phyloP scores from a whole-genome alignment of 2,888 invertebrate species.

The Rotaria sp. region DNA sequence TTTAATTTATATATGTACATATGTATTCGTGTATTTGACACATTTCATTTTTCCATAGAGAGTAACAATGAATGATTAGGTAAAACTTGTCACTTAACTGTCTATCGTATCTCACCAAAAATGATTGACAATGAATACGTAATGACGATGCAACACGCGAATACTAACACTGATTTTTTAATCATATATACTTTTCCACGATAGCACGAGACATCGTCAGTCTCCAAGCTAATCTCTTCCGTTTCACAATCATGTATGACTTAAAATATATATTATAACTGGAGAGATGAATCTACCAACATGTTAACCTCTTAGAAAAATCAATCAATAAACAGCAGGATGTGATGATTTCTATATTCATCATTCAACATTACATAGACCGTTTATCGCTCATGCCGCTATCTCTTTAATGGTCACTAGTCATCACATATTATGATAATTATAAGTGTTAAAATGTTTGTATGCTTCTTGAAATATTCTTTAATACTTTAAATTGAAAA shows the following conservation, averaged over 20 bases:
- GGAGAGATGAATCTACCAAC: background rate
- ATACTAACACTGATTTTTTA: background rate
- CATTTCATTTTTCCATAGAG: background rate
- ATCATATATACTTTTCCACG: background rate
- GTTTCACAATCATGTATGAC: background rate
- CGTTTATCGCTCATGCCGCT: background rate
- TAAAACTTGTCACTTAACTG: background rate
- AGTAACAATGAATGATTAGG: background rate
- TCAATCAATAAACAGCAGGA: slow-evolving; percentile 1
- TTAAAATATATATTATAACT: background rate
- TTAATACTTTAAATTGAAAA: background rate
- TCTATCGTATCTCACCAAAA: background rate
- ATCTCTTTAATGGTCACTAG: background rate
- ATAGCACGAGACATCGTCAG: background rate
- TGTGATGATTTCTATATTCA: background rate
- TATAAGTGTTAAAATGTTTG: background rate
- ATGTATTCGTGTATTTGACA: background rate
- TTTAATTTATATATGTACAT: background rate
- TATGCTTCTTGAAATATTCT: background rate
- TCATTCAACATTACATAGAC: background rate
- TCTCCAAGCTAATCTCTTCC: background rate
- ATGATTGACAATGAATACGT: slow-evolving; percentile 2
- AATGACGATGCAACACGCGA: background rate
- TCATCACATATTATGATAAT: background rate
- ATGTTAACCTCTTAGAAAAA: background rate